Evolutionary conservation across 2,113 vertebrate genomes (phyloP), one percentile per base, ranked within the genome.

Genomic region (human (Homo sapiens)): DNA sequence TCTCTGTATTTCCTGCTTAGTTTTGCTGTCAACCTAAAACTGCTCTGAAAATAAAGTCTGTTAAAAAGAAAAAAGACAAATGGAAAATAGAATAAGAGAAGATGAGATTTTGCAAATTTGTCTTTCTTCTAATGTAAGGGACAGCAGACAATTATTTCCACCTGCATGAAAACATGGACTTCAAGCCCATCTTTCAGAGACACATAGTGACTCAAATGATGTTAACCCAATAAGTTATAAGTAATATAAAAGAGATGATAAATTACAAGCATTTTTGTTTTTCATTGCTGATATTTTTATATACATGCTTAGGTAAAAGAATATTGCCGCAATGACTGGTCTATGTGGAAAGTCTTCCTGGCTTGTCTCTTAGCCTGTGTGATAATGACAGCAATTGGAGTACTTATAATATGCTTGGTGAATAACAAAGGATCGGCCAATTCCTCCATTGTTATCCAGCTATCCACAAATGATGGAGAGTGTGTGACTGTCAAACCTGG

Each of bases 341-440:
- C 98, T 72, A 80, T 98, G 0, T 94, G 98, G 97, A 98, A 97
- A 45, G 16, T 98, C 55, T 99, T 99, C 30, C 89, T 99, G 55
- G 93, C 97, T 72, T 99, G 98, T 40, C 97, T 99, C 0, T 88
- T 98, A 97, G 98, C 98, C 40, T 98, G 98, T 16, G 2, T 98
- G 4, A 81, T 98, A 94, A 98, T 96, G 88, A 98, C 98, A 0
- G 50, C 93, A 0, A 64, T 98, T 3, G 98, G 98, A 50, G 98
- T 98, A 6, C 80, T 99, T 57, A 16, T 87, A 52, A 23, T 98
- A 35, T 93, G 95, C 27, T 83, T 98, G 89, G 89, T 98, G 66
- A 98, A 93, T 2, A 82, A 72, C 0, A 93, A n/a, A 0, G 90
- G 55, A 78, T 43, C 27, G 8, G 0, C 5, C 18, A 89, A 50